Conservation (phyloP, 2,888 invertebrate species). For the Gortyna flavago region DNA sequence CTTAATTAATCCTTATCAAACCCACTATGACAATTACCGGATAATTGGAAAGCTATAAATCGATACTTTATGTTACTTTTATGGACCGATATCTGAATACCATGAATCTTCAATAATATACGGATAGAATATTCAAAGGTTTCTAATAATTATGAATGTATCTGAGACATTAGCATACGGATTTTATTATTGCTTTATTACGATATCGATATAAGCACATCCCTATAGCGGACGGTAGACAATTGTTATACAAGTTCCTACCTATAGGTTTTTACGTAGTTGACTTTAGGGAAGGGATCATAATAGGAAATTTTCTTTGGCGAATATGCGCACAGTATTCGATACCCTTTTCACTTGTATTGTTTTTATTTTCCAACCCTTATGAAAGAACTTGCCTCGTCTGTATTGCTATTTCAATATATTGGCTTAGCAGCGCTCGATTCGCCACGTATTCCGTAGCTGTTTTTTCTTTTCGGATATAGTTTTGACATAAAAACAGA, state of each 20-base stretch:
- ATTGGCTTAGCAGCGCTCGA: constrained; percentile 76
- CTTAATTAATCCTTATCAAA: constrained; percentile 62
- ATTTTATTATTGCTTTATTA: constrained; percentile 56
- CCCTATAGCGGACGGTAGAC: constrained; percentile 79
- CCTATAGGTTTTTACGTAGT: constrained; percentile 76
- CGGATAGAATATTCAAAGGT: constrained; percentile 61
- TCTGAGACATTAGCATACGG: constrained; percentile 44
- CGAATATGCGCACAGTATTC: constrained; percentile 86
- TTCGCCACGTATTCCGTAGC: constrained; percentile 69
- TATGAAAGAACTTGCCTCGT: constrained; percentile 89
- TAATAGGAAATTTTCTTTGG: constrained; percentile 88
- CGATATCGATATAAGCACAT: constrained; percentile 64
- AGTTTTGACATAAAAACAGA: constrained; percentile 65
- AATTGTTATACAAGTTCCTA: constrained; percentile 84
- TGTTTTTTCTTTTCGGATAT: constrained; percentile 69
- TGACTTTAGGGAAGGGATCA: constrained; percentile 88
- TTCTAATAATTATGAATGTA: constrained; percentile 60
- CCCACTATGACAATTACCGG: constrained; percentile 58
- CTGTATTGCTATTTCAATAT: constrained; percentile 86
- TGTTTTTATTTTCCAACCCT: constrained; percentile 89
- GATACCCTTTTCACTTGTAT: constrained; percentile 89
- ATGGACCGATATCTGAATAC: constrained; percentile 58
- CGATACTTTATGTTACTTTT: constrained; percentile 65
- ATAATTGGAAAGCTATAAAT: constrained; percentile 66
- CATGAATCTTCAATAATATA: constrained; percentile 64